Conservation (phyloP, 1,140 invertebrate genomes). For the Conus betulinus region DNA sequence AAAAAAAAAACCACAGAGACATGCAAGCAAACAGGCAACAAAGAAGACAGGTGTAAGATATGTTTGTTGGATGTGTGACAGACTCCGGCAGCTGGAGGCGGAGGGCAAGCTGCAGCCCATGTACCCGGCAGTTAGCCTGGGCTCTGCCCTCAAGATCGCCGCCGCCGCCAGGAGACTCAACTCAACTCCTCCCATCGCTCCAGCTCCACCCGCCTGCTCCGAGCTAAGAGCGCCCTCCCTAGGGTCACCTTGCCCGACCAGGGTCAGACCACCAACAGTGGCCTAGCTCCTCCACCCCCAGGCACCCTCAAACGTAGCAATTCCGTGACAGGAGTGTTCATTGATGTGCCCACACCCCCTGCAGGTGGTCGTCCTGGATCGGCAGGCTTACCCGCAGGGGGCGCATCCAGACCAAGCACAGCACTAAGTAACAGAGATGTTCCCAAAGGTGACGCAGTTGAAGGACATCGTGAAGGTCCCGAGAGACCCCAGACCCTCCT, state of each 20-base stretch:
- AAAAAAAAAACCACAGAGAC: too few species aligned
- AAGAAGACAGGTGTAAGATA: not conserved
- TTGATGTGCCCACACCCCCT: slow-evolving; percentile 52
- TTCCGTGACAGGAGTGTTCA: slow-evolving; percentile 65
- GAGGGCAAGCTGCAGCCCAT: slow-evolving; percentile 60
- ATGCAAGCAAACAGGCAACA: too few species aligned
- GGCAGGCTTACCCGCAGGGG: not conserved
- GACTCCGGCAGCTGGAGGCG: slow-evolving; percentile 60
- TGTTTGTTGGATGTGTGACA: not conserved
- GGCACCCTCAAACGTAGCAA: slow-evolving; percentile 55
- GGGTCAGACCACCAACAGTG: not conserved
- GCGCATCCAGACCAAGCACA: not conserved
- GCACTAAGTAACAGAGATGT: not conserved
- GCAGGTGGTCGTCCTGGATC: slow-evolving; percentile 22
- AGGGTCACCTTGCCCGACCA: slow-evolving; percentile 15
- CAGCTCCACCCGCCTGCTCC: slow-evolving; percentile 18
- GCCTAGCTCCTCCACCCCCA: slow-evolving; percentile 31
- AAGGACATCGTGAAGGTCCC: too few species aligned
- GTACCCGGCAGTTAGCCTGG: slow-evolving; percentile 52
- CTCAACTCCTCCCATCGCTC: slow-evolving; percentile 14
- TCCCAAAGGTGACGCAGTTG: too few species aligned
- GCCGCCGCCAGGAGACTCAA: slow-evolving; percentile 63
- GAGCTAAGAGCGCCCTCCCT: slow-evolving; percentile 28
- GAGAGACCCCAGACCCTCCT: not conserved
- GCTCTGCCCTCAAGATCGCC: slow-evolving; percentile 68